Evolutionary conservation across 1,140 invertebrate genomes (phyloP), one percentile per base, ranked within the genome.

Genomic region (Bombus waltoni): DNA sequence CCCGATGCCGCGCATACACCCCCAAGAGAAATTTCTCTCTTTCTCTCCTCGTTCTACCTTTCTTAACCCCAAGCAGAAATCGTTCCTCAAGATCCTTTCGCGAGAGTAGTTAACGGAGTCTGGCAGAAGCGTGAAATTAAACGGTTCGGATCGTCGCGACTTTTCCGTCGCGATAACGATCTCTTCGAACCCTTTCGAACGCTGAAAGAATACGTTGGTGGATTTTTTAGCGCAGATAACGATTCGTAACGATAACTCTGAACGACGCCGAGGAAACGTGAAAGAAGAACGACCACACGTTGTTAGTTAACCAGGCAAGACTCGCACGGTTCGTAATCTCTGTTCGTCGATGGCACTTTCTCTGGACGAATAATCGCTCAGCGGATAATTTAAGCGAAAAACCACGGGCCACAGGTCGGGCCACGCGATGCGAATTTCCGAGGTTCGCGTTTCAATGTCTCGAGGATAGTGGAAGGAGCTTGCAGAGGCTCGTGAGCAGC

Each of bases 11-110:
- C 77, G 72, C 74, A 73, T 72, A 80, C 74, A 81, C 81, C 84
- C 59, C 83, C 68, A 57, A 77, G 71, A 82, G 86, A 79, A 83
- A 89, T 90, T 91, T 85, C 83, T 89, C 89, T 80, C 47, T 75
- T 62, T 78, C 57, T 38, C 32, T 42, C 2, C 59, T 78, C 15
- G 42, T 15, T 77, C 15, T 28, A 10, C n/a, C 35, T 57, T 42
- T 35, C 65, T 85, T 76, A 32, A 25, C 76, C 22, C 32, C 35
- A 82, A 22, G 78, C 62, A 79, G 78, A 85, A 87, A 90, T 90
- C 87, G 81, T 75, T 82, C 68, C 80, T 85, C 73, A 68, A 77
- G 74, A 89, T 87, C 77, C 66, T 80, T 79, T 80, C 73, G 66
- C 47, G 77, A 83, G 87, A 87, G 81, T 85, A 82, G 81, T 89